Evolutionary conservation across 1,140 invertebrate species (phyloP).

Genomic region (Andrena cerasifolii): DNA sequence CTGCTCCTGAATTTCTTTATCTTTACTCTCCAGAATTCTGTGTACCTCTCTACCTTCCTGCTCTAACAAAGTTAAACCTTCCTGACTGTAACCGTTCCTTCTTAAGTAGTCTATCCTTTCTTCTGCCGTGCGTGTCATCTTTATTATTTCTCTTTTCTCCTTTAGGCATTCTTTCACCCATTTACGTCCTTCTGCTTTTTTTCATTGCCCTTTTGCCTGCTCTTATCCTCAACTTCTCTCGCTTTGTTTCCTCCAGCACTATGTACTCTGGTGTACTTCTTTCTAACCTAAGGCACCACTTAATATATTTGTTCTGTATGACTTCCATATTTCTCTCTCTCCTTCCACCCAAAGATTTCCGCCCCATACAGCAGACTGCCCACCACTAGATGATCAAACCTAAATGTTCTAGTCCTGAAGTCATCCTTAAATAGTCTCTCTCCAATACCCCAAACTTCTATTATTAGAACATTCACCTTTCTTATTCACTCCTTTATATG

Average conservation of each 20-base stretch:
- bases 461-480: neutral
- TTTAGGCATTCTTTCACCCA: neutral
- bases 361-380: neutral
- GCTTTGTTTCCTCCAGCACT: conserved; percentile 38
- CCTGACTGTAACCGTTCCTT: neutral
- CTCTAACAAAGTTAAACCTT: neutral
- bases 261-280: conserved; percentile 23
- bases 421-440: neutral
- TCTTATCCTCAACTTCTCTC: conserved; percentile 8
- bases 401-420: neutral
- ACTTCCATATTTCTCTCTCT: neutral
- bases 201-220: neutral
- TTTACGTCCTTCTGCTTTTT: neutral
- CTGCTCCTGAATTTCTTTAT: neutral
- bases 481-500: neutral
- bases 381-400: neutral
- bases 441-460: conserved; percentile 10
- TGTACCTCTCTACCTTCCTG: neutral
- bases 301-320: neutral
- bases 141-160: neutral
- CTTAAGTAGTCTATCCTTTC: neutral
- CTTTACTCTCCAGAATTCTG: neutral
- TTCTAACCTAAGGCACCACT: neutral
- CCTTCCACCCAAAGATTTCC: no score
- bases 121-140: neutral